phyloP scores from a whole-genome alignment of 2,888 invertebrate species.

The Laothoe populi region DNA sequence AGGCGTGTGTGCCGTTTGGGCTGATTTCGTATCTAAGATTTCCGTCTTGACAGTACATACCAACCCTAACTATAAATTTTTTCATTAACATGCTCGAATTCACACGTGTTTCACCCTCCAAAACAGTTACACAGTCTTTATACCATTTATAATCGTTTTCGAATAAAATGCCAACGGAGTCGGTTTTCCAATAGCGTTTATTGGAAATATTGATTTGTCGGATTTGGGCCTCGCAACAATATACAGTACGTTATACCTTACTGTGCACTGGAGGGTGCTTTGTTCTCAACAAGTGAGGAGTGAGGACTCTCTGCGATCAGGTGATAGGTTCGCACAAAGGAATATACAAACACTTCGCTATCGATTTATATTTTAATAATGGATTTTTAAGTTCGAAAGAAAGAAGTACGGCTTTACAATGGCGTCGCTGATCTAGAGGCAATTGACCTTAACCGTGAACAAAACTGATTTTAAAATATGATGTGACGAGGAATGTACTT shows the following conservation, averaged over 20 bases:
- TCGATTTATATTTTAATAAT: neutral
- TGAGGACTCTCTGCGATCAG: constrained; percentile 1
- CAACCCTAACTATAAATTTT: too few species aligned
- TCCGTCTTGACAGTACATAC: too few species aligned
- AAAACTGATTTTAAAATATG: too few species aligned
- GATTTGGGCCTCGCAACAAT: neutral
- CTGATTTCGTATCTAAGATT: too few species aligned
- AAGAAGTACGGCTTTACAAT: too few species aligned
- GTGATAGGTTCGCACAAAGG: constrained; percentile 5
- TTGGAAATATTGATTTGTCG: constrained; percentile 20
- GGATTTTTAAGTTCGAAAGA: neutral
- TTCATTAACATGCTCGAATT: too few species aligned
- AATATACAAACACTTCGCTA: constrained; percentile 18
- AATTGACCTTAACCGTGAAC: neutral
- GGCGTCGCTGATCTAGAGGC: too few species aligned
- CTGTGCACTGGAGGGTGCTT: constrained; percentile 10
- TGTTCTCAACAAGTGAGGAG: constrained; percentile 13
- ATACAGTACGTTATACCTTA: neutral
- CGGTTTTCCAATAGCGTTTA: neutral
- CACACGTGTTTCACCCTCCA: too few species aligned
- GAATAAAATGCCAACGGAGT: neutral
- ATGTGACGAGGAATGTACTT: too few species aligned
- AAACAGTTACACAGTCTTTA: neutral
- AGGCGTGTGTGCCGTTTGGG: too few species aligned
- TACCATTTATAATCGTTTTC: too few species aligned